phyloP scores from a whole-genome alignment of 2,113 vertebrate species.

The Podarcis muralis region DNA sequence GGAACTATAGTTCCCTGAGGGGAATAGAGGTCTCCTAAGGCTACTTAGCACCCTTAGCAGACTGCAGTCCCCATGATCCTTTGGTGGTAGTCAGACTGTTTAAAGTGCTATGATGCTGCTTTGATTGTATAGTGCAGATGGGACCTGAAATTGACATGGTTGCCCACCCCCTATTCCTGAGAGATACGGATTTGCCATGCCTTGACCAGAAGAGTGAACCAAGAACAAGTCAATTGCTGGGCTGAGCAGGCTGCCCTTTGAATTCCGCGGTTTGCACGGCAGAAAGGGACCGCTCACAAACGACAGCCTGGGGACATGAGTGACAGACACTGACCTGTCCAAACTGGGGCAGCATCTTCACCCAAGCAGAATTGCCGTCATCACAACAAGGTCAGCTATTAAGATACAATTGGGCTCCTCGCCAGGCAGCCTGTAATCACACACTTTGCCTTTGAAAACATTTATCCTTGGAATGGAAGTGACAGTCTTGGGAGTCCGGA shows the following conservation, averaged over 20 bases:
- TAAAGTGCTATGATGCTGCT: no score
- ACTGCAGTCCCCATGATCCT: no score
- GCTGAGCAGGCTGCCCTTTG: neutral
- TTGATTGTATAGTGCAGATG: no score
- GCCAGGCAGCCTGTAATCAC: neutral
- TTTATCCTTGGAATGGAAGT: constrained; percentile 33
- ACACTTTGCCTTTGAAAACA: neutral
- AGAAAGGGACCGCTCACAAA: neutral
- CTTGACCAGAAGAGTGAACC: neutral
- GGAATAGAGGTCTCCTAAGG: no score
- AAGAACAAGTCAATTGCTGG: neutral
- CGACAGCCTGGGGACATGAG: neutral
- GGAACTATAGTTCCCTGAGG: no score
- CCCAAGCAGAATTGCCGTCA: neutral
- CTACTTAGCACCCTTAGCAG: no score
- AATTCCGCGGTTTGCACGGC: neutral
- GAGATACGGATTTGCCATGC: neutral
- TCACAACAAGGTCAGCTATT: neutral
- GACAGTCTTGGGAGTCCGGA: constrained; percentile 6
- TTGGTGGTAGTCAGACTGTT: no score
- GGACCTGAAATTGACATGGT: no score
- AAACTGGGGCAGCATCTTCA: neutral
- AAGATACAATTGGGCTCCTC: rapidly evolving
- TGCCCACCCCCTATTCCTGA: no score
- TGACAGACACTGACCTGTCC: neutral